A percentile compares a stretch with the other conserved stretches of the same genome.
Conservation (phyloP, 2,113 vertebrate species). For the Prionailurus bengalensis region DNA sequence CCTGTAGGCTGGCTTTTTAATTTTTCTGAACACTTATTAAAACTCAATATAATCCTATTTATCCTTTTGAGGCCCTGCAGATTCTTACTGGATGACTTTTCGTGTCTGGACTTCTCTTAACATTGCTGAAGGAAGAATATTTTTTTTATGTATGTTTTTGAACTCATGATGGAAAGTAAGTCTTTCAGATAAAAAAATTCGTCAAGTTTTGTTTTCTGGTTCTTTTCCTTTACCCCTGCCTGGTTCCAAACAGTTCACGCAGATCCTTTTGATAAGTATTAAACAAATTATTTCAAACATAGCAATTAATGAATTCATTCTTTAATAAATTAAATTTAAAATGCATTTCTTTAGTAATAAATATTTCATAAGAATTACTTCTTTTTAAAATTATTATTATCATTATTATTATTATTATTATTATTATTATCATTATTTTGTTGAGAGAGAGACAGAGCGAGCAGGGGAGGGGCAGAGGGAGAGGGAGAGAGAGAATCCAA, state of each 20-base stretch:
- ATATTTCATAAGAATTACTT: not conserved
- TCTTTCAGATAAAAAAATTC: not conserved
- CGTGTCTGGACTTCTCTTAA: not conserved
- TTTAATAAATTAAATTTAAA: too few relatives aligned
- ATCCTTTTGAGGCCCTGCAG: not conserved
- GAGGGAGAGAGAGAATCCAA: too few relatives aligned
- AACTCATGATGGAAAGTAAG: not conserved
- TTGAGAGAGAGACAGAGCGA: too few relatives aligned
- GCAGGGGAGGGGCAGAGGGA: too few relatives aligned
- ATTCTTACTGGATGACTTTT: not conserved
- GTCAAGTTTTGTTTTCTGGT: not conserved
- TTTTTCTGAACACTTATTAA: not conserved
- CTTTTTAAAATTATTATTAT: not conserved
- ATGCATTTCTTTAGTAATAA: too few relatives aligned
- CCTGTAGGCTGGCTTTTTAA: not conserved
- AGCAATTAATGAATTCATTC: too few relatives aligned
- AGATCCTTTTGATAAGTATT: not conserved
- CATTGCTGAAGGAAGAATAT: not conserved
- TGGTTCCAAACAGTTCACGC: not conserved
- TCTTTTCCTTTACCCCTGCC: not conserved
- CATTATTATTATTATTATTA: too few relatives aligned
- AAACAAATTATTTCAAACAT: not conserved
- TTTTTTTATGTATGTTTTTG: not conserved
- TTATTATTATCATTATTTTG: too few relatives aligned
- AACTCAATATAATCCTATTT: not conserved